Conservation (phyloP, 2,113 vertebrate species). For the Colossoma macropomum region DNA sequence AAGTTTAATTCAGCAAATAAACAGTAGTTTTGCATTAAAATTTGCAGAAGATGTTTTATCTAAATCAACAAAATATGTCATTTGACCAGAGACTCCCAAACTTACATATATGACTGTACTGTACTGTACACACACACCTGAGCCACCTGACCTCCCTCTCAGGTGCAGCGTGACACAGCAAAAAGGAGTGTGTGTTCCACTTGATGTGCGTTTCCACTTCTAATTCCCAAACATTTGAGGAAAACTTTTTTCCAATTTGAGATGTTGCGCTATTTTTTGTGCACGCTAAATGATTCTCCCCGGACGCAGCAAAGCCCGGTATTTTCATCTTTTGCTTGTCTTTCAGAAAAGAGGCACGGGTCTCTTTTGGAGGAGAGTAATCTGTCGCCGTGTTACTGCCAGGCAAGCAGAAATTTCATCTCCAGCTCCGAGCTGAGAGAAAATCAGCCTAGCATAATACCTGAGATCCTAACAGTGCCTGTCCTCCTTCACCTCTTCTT, state of each 20-base stretch:
- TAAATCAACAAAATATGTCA: no score
- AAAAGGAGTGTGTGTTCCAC: background rate
- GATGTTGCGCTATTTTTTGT: background rate
- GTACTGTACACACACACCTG: background rate
- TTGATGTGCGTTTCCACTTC: background rate
- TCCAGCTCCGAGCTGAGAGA: conserved; percentile 11
- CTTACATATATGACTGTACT: no score
- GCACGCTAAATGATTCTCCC: background rate
- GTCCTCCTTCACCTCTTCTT: background rate
- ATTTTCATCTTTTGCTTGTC: conserved; percentile 40
- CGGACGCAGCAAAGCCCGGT: background rate
- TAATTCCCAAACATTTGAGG: background rate
- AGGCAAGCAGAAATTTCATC: conserved; percentile 47
- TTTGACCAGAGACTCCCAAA: no score
- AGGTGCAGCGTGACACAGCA: conserved; percentile 1
- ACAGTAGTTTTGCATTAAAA: no score
- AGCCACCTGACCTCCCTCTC: background rate
- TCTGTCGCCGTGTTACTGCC: conserved; percentile 32
- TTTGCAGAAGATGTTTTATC: no score
- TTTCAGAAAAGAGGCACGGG: conserved; percentile 4
- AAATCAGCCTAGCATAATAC: conserved; percentile 46
- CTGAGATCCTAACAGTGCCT: conserved; percentile 26
- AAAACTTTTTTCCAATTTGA: conserved; percentile 30
- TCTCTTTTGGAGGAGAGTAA: conserved; percentile 24
- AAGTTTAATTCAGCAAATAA: no score